These are phyloP conservation scores for Oxygymnocypris stewartii DNA, from an alignment of 2,113 vertebrate species.

Conservation along the genomic window DNA sequence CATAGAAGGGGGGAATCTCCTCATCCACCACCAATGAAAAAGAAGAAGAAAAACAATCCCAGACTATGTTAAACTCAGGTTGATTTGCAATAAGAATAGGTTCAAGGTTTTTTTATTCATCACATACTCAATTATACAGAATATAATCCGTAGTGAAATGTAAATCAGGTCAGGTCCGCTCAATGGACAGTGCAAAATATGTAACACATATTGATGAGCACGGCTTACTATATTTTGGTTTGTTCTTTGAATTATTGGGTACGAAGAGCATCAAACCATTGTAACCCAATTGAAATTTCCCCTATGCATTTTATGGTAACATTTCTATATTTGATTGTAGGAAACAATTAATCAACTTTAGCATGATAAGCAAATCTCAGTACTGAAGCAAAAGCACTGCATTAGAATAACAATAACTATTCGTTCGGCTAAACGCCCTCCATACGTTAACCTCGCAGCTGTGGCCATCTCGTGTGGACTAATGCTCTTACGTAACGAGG, in stretches of 20 bases:
- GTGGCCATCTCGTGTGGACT: conserved; percentile 24
- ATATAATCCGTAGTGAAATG: too few relatives aligned
- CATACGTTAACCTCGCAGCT: conserved; percentile 34
- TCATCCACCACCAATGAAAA: too few relatives aligned
- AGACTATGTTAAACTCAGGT: neutral
- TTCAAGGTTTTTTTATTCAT: too few relatives aligned
- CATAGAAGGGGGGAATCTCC: too few relatives aligned
- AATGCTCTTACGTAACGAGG: conserved; percentile 36
- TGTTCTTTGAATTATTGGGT: neutral
- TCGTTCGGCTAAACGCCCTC: neutral
- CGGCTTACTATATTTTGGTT: neutral
- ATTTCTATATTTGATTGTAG: neutral
- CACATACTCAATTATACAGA: too few relatives aligned
- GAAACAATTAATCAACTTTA: neutral
- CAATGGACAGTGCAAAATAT: too few relatives aligned
- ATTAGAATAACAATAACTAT: neutral
- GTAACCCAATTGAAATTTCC: neutral
- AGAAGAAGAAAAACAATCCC: neutral
- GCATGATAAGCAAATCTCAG: neutral
- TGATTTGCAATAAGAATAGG: neutral
- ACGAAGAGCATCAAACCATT: neutral
- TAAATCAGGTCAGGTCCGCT: too few relatives aligned
- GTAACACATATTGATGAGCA: neutral
- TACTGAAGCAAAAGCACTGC: neutral
- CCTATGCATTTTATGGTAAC: neutral